Conservation (phyloP, 2,113 vertebrate species). For the Prietella phreatophila region DNA sequence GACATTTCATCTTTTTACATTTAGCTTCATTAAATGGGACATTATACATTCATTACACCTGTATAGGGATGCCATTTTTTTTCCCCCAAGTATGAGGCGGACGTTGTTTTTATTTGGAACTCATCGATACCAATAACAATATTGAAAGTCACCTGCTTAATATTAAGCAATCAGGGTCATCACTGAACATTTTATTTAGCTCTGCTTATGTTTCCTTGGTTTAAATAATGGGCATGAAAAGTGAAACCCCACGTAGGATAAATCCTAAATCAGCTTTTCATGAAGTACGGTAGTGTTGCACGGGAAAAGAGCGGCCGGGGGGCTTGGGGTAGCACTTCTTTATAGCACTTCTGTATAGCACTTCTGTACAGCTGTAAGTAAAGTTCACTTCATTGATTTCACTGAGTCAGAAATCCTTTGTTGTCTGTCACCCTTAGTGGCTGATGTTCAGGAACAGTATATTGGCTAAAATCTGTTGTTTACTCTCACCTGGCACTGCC, state of each 20-base stretch:
- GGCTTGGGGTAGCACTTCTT: not conserved
- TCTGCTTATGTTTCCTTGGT: not conserved
- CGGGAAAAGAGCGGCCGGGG: too few relatives aligned
- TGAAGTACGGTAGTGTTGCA: too few relatives aligned
- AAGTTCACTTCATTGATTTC: not conserved
- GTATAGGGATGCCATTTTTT: not conserved
- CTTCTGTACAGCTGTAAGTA: not conserved
- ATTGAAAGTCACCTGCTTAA: not conserved
- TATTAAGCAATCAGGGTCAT: not conserved
- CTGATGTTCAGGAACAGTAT: not conserved
- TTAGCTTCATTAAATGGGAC: not conserved
- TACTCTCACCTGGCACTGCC: not conserved
- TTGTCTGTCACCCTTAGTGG: not conserved
- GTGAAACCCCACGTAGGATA: not conserved
- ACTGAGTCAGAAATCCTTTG: not conserved
- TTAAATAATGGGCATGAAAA: not conserved
- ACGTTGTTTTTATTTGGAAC: not conserved
- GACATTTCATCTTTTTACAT: not conserved
- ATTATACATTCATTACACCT: not conserved
- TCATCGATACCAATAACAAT: not conserved
- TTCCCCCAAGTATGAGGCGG: not conserved
- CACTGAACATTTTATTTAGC: not conserved
- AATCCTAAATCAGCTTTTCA: too few relatives aligned
- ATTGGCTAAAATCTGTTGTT: not conserved
- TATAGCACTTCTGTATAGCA: not conserved